A percentile compares a stretch with the other conserved stretches of the same genome.
These are phyloP conservation scores for Gisinianus flammeolus DNA, from an alignment of 2,888 invertebrate genomes.

Conservation along the genomic window DNA sequence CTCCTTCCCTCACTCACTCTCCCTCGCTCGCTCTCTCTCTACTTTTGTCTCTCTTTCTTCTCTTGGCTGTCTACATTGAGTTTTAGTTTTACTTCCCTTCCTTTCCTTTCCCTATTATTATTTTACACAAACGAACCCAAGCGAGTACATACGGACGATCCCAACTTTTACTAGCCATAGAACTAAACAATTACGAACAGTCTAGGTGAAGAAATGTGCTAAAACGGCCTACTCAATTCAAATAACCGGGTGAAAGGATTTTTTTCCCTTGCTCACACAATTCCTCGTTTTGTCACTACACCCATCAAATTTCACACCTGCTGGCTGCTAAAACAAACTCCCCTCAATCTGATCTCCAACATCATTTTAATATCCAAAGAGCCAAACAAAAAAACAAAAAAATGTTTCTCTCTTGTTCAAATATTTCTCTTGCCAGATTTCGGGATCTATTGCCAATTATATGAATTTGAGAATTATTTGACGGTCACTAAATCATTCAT, in stretches of 20 bases:
- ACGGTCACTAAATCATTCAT: no score
- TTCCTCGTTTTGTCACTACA: conserved; percentile 8
- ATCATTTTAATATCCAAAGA: no score
- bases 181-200: neutral
- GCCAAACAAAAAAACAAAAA: no score
- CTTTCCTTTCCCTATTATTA: neutral
- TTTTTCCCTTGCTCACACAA: neutral
- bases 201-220: neutral
- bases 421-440: no score
- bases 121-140: neutral
- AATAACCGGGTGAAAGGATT: conserved; percentile 5
- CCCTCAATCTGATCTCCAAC: neutral
- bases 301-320: conserved; percentile 19
- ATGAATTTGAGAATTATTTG: no score
- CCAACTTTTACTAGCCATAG: neutral
- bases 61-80: neutral
- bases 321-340: neutral
- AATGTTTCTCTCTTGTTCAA: no score
- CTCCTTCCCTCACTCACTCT: neutral
- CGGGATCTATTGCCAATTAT: no score
- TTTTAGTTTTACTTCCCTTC: neutral
- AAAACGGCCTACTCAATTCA: neutral
- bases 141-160: neutral
- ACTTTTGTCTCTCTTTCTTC: neutral
- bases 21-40: neutral